phyloP scores from a whole-genome alignment of 1,140 invertebrate genomes.

The Belonocnema kinseyi region DNA sequence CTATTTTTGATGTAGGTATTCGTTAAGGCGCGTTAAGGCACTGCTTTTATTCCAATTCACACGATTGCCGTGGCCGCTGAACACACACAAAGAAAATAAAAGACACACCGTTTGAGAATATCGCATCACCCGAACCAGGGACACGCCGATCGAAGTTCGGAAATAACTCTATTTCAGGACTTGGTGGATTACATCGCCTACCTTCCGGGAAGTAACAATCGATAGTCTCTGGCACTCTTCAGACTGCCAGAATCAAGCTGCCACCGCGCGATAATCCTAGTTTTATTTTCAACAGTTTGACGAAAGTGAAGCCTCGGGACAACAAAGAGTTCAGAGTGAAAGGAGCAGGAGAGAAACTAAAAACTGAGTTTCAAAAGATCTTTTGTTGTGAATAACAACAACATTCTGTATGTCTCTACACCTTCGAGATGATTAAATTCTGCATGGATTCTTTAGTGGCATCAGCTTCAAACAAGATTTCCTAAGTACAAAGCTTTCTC shows the following conservation, averaged over 20 bases:
- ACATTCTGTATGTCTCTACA: constrained; percentile 12
- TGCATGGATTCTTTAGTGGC: constrained; percentile 17
- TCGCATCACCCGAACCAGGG: no score
- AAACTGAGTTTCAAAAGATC: constrained; percentile 26
- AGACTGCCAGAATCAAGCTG: constrained; percentile 33
- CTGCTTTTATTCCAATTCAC: constrained; percentile 47
- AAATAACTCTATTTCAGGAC: constrained; percentile 63
- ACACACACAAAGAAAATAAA: constrained; percentile 22
- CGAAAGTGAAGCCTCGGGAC: constrained; percentile 20
- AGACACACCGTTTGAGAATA: no score
- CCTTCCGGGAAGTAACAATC: constrained; percentile 64
- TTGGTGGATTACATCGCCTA: constrained; percentile 57
- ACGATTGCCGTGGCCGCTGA: constrained; percentile 39
- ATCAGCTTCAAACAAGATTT: constrained; percentile 19
- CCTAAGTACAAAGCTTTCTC: constrained; percentile 11
- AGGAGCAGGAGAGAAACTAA: constrained; percentile 24
- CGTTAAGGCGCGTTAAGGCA: constrained; percentile 43
- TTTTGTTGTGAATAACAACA: constrained; percentile 28
- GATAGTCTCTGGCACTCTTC: constrained; percentile 52
- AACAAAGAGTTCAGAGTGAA: constrained; percentile 1
- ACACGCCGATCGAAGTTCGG: constrained; percentile 50
- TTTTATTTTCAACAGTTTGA: constrained; percentile 27
- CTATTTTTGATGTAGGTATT: constrained; percentile 2
- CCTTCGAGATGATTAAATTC: constrained; percentile 29
- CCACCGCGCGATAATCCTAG: constrained; percentile 23